A percentile compares a stretch with the other conserved stretches of the same genome.
These are phyloP conservation scores for Castor canadensis DNA, from an alignment of 2,113 vertebrate genomes.

Conservation along the genomic window DNA sequence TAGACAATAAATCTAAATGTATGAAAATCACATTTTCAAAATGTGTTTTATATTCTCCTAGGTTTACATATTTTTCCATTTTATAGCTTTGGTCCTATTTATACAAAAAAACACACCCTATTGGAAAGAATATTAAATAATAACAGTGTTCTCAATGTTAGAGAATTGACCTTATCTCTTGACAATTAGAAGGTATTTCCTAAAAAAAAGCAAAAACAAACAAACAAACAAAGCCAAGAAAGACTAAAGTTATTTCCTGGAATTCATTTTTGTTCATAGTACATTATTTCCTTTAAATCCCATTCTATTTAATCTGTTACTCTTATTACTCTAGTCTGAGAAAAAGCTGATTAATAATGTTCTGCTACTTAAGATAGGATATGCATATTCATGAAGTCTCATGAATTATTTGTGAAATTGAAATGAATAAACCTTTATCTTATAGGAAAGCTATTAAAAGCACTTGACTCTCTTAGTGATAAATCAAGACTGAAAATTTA, in stretches of 20 bases:
- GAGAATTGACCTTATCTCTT: background rate
- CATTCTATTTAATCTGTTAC: constrained; percentile 75
- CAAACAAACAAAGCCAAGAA: no score
- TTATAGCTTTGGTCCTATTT: background rate
- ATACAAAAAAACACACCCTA: background rate
- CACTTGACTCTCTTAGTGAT: constrained; percentile 63
- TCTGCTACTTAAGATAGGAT: constrained; percentile 53
- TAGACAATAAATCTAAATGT: background rate
- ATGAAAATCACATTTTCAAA: constrained; percentile 31
- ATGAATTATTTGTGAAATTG: constrained; percentile 81
- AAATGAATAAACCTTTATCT: constrained; percentile 76
- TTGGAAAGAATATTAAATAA: background rate
- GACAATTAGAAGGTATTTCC: background rate
- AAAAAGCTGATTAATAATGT: constrained; percentile 78
- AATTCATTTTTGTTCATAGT: constrained; percentile 68
- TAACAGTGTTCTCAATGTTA: background rate
- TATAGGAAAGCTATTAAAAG: constrained; percentile 79
- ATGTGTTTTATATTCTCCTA: constrained; percentile 7
- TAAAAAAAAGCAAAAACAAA: constrained; percentile 15
- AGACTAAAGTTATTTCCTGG: constrained; percentile 48
- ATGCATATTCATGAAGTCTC: constrained; percentile 80
- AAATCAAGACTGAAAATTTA: constrained; percentile 62
- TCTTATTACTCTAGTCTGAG: constrained; percentile 69
- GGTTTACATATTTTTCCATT: background rate
- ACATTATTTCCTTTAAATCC: constrained; percentile 66